These are phyloP conservation scores for Perca schrenkii DNA, from an alignment of 2,113 vertebrate genomes.

Conservation along the genomic window DNA sequence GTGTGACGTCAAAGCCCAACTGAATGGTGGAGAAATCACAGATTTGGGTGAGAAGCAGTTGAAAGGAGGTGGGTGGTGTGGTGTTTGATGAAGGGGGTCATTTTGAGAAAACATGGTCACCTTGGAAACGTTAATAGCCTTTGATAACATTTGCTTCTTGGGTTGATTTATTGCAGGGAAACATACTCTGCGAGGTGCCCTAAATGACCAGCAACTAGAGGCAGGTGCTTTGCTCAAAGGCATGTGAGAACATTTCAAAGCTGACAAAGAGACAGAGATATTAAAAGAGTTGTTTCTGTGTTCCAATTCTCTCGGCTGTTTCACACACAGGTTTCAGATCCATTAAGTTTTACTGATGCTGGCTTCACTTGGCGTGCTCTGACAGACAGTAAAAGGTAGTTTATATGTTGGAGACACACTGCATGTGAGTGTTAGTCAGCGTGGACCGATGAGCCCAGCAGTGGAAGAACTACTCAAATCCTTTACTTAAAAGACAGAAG, in stretches of 20 bases:
- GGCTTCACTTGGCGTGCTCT: not conserved
- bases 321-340: slow-evolving; percentile 18
- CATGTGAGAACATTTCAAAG: slow-evolving; percentile 7
- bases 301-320: slow-evolving; percentile 6
- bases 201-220: not conserved
- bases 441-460: not conserved
- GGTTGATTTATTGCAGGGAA: not conserved
- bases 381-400: slow-evolving; percentile 26
- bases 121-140: slow-evolving; percentile 30
- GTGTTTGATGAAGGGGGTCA: not conserved
- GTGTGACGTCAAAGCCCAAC: slow-evolving; percentile 23
- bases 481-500: not conserved
- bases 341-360: slow-evolving; percentile 28
- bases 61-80: slow-evolving; percentile 13
- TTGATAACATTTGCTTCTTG: not conserved
- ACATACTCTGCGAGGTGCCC: not conserved
- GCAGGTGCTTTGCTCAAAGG: slow-evolving; percentile 13
- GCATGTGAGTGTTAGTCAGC: not conserved
- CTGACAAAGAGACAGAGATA: not conserved
- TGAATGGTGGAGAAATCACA: slow-evolving; percentile 16
- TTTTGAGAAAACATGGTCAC: slow-evolving; percentile 31
- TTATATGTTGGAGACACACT: slow-evolving; percentile 13
- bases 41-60: not conserved
- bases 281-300: not conserved
- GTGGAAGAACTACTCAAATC: not conserved